phyloP scores from a whole-genome alignment of 1,140 invertebrate species.

The Scaptomyza graminum region DNA sequence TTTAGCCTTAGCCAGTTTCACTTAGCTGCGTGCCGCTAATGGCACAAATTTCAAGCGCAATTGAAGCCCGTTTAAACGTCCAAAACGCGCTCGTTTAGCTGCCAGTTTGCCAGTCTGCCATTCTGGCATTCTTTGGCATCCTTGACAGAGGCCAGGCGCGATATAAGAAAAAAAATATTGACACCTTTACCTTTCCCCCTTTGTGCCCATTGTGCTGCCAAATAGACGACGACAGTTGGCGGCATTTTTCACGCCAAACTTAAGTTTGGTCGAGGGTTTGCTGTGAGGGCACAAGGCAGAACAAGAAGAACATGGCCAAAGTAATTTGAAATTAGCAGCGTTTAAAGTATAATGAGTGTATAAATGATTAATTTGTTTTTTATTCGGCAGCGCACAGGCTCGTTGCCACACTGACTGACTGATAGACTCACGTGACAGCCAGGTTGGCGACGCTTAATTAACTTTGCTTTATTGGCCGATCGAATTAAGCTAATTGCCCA shows the following conservation, averaged over 20 bases:
- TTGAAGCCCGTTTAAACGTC: slow-evolving; percentile 62
- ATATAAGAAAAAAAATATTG: background rate
- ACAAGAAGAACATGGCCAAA: slow-evolving; percentile 26
- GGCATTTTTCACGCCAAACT: slow-evolving; percentile 46
- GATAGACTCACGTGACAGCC: slow-evolving; percentile 2
- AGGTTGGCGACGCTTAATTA: slow-evolving; percentile 55
- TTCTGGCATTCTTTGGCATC: slow-evolving; percentile 2
- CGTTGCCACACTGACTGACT: background rate
- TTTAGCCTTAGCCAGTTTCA: slow-evolving; percentile 27
- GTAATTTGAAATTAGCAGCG: slow-evolving; percentile 67
- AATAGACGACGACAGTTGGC: slow-evolving; percentile 35
- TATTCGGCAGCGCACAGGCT: slow-evolving; percentile 24
- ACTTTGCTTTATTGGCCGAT: slow-evolving; percentile 60
- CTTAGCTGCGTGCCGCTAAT: slow-evolving; percentile 61
- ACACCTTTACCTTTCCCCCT: slow-evolving; percentile 3
- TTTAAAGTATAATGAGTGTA: slow-evolving; percentile 74
- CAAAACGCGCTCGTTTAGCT: slow-evolving; percentile 10
- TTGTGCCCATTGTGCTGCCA: background rate
- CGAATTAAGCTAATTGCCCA: slow-evolving; percentile 63
- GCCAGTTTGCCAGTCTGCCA: background rate
- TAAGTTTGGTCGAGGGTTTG: background rate
- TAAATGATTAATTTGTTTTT: slow-evolving; percentile 74
- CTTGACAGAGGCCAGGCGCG: slow-evolving; percentile 12
- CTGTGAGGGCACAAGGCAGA: no score
- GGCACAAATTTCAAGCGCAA: slow-evolving; percentile 69